phyloP scores from a whole-genome alignment of 2,888 invertebrate genomes.

The Pristionchus entomophagus region DNA sequence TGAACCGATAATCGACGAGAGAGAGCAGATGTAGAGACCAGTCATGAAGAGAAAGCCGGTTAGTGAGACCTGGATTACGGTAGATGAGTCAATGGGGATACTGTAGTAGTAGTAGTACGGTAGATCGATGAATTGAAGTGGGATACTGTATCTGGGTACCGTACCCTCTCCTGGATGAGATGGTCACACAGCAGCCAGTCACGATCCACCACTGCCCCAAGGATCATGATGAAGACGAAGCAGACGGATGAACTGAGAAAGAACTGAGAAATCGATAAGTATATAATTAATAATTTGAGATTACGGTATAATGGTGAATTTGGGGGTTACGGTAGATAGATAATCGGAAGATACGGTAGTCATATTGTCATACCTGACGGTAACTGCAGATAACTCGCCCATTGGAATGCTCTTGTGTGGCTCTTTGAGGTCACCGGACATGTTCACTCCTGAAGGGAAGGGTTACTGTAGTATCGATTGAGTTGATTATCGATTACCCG shows the following conservation, averaged over 20 bases:
- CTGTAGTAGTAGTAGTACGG: too few relatives aligned
- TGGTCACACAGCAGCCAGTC: conserved; percentile 86
- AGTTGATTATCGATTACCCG: conserved; percentile 79
- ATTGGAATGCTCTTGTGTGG: conserved; percentile 94
- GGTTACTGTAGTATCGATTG: not conserved
- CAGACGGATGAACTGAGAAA: conserved; percentile 87
- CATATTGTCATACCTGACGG: conserved; percentile 83
- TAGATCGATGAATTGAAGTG: too few relatives aligned
- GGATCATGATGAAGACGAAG: conserved; percentile 89
- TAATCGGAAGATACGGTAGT: not conserved
- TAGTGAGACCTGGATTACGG: conserved; percentile 57
- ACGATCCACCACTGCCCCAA: conserved; percentile 88
- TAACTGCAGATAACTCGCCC: conserved; percentile 92
- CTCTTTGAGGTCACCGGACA: conserved; percentile 95
- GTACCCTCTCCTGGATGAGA: conserved; percentile 91
- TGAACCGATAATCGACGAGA: conserved; percentile 94
- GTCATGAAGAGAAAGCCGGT: conserved; percentile 86
- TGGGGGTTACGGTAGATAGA: too few relatives aligned
- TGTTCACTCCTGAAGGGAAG: conserved; percentile 85
- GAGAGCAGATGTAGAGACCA: conserved; percentile 94
- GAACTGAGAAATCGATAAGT: not conserved
- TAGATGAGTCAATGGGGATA: too few relatives aligned
- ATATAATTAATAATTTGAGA: not conserved
- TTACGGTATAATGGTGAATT: too few relatives aligned
- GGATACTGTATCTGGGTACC: conserved; percentile 1